These are phyloP conservation scores for Hypotaenidia philippensis DNA, from an alignment of 2,797 vertebrate genomes.

Conservation along the genomic window DNA sequence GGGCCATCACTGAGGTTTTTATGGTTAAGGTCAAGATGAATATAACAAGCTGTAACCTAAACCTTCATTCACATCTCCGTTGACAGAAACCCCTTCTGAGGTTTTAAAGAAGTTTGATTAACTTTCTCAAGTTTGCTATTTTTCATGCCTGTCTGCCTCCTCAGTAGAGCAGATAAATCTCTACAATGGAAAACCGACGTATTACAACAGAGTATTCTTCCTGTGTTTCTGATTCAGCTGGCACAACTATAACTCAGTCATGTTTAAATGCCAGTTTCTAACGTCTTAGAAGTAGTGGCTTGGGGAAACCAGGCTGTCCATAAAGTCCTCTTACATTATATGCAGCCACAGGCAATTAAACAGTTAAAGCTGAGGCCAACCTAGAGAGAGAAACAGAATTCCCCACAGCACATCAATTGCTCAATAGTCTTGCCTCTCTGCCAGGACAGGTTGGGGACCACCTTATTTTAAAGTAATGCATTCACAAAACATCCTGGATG, in stretches of 20 bases:
- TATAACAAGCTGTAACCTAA: constrained; percentile 11
- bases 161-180: constrained; percentile 20
- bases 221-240: neutral
- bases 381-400: neutral
- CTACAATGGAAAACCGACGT: neutral
- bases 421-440: neutral
- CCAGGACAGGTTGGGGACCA: neutral
- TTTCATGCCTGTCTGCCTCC: constrained; percentile 1
- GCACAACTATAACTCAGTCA: neutral
- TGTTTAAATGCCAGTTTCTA: neutral
- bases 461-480: neutral
- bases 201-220: neutral
- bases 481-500: neutral
- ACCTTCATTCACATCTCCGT: neutral
- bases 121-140: constrained; percentile 34
- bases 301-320: neutral
- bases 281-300: neutral
- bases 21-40: neutral
- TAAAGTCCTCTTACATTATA: neutral
- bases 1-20: neutral
- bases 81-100: neutral
- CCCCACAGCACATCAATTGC: neutral
- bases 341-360: neutral
- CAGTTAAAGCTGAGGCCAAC: neutral
- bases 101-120: constrained; percentile 40